Percentiles rank a stretch among this genome's conserved stretches.
These are phyloP conservation scores for Maccullochella peelii DNA, from an alignment of 2,113 vertebrate genomes.

Conservation along the genomic window DNA sequence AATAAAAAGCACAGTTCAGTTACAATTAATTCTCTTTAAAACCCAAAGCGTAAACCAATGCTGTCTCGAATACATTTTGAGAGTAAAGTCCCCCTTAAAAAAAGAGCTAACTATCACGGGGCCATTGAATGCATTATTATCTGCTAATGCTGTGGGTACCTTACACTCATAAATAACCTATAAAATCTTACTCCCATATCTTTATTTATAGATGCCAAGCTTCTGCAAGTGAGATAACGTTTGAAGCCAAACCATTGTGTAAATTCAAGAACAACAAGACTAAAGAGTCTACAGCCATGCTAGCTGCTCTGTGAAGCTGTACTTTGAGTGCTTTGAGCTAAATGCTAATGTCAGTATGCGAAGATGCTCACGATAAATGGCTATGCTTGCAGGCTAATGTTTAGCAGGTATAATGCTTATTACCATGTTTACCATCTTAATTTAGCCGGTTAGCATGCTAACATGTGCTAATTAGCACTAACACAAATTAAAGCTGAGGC, in stretches of 20 bases:
- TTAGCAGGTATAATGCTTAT: no score
- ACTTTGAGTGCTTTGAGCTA: not conserved
- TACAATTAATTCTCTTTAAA: constrained; percentile 62
- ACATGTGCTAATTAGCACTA: not conserved
- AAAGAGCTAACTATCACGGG: not conserved
- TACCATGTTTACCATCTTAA: not conserved
- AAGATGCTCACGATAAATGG: not conserved
- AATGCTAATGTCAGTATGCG: not conserved
- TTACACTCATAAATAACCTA: not conserved
- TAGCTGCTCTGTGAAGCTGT: not conserved
- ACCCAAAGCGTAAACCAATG: constrained; percentile 37
- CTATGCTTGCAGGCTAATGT: not conserved
- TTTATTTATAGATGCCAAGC: constrained; percentile 5
- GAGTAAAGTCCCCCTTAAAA: constrained; percentile 3
- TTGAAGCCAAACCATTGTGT: not conserved
- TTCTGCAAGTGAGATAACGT: not conserved
- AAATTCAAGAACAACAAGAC: not conserved
- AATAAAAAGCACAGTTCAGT: constrained; percentile 55
- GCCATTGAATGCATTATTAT: constrained; percentile 18
- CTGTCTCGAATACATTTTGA: constrained; percentile 26
- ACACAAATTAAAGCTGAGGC: not conserved
- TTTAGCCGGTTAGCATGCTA: not conserved
- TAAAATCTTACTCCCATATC: not conserved
- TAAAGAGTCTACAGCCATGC: not conserved
- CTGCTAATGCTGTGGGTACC: constrained; percentile 20